Base-by-base conservation (phyloP, 2,888 invertebrate species). In the Lasioglossum malachurum region DNA sequence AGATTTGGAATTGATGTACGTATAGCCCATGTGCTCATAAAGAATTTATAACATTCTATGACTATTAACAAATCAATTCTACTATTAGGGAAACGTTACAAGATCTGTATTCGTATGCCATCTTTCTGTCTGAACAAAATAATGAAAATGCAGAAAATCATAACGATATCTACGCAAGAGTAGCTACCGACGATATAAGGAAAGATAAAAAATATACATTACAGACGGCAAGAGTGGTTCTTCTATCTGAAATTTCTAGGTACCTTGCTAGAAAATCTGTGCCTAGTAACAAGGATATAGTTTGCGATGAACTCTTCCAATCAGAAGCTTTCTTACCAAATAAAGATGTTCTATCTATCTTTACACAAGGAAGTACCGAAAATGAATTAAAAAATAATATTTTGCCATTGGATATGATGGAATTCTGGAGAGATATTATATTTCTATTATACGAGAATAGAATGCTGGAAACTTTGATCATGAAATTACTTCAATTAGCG, bases 391-490 rank as follows among this genome's bases (percentile, higher is more conserved):
- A 84, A 27, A 83, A 82, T 35, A 80, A 89, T 71, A 57, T 87
- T 78, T 89, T 95, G 74, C 95, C 95, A 23, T 53, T 67, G 35
- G 82, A 86, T 38, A 94, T 96, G 89, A 85, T 94, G 35, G 84
- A 90, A 41, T 94, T 95, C 88, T 97, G 97, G 96, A 96, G 96
- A 93, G 95, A 95, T n/a, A 93, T 97, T 75, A 94, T 97, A 19
- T 94, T 95, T 76, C 95, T 96, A 84, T 92, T 97, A 23, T 96
- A 96, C 88, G 95, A 96, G 46, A 95, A 96, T 93, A 95, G 96
- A 84, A 92, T 96, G 73, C 90, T 97, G 74, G 93, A 96, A 76
- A 93, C 95, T 14, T 95, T 97, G 81, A 93, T 96, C 74, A 80
- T 96, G 87, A 95, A 95, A 77, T 94, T 97, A 19, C 94, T 96